Conservation (phyloP, 92 coral and sea anemone genomes). For the Actinostola sp. region DNA sequence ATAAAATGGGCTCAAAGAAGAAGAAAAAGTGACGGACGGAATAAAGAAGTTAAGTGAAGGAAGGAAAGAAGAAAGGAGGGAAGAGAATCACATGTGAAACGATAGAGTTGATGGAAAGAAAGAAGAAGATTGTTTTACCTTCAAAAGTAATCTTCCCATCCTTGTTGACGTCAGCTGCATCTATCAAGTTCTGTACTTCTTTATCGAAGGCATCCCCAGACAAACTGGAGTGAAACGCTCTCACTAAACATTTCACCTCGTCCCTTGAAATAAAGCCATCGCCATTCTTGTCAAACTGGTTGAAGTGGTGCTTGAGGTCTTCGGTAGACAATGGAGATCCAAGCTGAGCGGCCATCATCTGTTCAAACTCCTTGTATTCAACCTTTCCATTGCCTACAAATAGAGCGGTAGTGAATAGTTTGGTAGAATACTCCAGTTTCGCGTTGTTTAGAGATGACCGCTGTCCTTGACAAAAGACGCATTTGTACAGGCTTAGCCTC, state of each 20-base stretch:
- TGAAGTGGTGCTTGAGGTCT: constrained; percentile 61
- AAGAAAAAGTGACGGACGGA: too few relatives aligned
- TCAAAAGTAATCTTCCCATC: constrained; percentile 79
- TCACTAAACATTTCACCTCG: constrained; percentile 70
- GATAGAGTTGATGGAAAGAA: too few relatives aligned
- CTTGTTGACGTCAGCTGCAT: constrained; percentile 56
- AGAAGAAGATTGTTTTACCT: too few relatives aligned
- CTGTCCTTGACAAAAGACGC: too few relatives aligned
- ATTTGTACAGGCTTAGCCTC: too few relatives aligned
- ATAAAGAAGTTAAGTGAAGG: too few relatives aligned
- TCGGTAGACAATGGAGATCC: constrained; percentile 54
- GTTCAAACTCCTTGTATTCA: constrained; percentile 72
- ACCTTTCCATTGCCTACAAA: constrained; percentile 70
- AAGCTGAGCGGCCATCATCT: constrained; percentile 79
- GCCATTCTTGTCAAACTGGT: constrained; percentile 61
- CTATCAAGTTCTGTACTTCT: constrained; percentile 72
- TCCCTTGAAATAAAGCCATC: constrained; percentile 75
- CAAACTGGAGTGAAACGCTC: constrained; percentile 56
- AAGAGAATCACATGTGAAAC: too few relatives aligned
- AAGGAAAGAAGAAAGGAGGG: too few relatives aligned
- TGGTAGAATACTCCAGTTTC: too few relatives aligned
- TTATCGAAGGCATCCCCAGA: constrained; percentile 39
- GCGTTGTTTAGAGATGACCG: too few relatives aligned
- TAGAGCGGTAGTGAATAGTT: too few relatives aligned
- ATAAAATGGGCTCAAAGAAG: too few relatives aligned